A percentile compares a stretch with the other conserved stretches of the same genome.
Evolutionary conservation across 2,797 vertebrate genomes (phyloP).

Genomic region (Octomys mimax): DNA sequence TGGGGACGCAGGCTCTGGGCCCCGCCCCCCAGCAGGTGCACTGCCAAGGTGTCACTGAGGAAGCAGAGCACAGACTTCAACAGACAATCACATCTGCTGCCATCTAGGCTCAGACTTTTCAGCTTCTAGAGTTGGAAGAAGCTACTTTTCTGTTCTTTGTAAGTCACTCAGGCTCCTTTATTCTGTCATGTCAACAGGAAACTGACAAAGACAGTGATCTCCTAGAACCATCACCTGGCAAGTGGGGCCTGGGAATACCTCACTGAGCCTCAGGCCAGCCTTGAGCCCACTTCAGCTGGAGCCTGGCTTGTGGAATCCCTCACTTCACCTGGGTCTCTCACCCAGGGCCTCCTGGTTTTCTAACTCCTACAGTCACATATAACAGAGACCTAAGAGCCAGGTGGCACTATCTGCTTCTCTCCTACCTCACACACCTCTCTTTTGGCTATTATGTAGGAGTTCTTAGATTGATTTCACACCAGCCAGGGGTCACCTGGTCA

Average conservation of each 20-base stretch:
- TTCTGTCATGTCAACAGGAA: not conserved
- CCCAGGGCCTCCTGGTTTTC: not conserved
- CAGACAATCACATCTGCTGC: not conserved
- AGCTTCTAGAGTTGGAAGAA: not conserved
- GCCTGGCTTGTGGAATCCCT: not conserved
- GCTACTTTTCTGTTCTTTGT: not conserved
- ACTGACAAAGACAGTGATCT: not conserved
- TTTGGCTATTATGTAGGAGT: not conserved
- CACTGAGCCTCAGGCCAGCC: not conserved
- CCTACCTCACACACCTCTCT: not conserved
- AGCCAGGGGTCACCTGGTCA: not conserved
- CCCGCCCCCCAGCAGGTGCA: not conserved
- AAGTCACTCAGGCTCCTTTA: not conserved
- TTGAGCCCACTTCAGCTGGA: not conserved
- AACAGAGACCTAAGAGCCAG: not conserved
- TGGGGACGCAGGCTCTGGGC: not conserved
- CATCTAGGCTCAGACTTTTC: not conserved
- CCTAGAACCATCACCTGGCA: not conserved
- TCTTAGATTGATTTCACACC: not conserved
- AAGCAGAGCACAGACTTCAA: not conserved
- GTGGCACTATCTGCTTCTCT: not conserved
- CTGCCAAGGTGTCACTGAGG: not conserved
- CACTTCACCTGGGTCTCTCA: not conserved
- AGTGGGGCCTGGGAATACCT: not conserved
- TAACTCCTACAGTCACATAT: not conserved